These are phyloP conservation scores for Hyperopisus bebe DNA, from an alignment of 2,113 vertebrate species.

Conservation along the genomic window DNA sequence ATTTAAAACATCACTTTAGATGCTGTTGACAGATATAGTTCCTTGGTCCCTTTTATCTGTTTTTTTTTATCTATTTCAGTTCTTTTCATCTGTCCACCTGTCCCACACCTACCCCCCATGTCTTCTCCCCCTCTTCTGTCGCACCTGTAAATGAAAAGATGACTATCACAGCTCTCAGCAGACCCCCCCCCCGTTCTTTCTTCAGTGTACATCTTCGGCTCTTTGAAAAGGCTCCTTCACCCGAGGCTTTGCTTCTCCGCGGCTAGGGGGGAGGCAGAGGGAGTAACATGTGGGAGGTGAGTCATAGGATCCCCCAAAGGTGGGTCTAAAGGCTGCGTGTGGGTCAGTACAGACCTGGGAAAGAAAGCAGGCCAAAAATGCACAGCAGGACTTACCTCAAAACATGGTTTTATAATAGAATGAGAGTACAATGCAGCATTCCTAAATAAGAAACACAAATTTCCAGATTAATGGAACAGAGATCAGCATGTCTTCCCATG, in stretches of 20 bases:
- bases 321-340: background rate
- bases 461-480: background rate
- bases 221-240: constrained; percentile 6
- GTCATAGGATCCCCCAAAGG: background rate
- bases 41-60: background rate
- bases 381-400: background rate
- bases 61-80: background rate
- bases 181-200: constrained; percentile 8
- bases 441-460: background rate
- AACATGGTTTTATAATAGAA: background rate
- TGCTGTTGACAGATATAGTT: background rate
- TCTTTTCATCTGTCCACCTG: constrained; percentile 9
- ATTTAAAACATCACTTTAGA: background rate
- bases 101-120: background rate
- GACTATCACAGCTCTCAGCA: constrained; percentile 1
- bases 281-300: background rate
- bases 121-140: background rate
- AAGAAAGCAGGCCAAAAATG: background rate
- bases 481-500: background rate
- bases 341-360: background rate
- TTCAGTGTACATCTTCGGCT: background rate
- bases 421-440: background rate
- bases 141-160: constrained; percentile 14
- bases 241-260: background rate
- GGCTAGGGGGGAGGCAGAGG: background rate